Percentiles rank a stretch among this genome's conserved stretches.
These are phyloP conservation scores for Drosophila pachea DNA, from an alignment of 1,140 invertebrate genomes.

Conservation along the genomic window DNA sequence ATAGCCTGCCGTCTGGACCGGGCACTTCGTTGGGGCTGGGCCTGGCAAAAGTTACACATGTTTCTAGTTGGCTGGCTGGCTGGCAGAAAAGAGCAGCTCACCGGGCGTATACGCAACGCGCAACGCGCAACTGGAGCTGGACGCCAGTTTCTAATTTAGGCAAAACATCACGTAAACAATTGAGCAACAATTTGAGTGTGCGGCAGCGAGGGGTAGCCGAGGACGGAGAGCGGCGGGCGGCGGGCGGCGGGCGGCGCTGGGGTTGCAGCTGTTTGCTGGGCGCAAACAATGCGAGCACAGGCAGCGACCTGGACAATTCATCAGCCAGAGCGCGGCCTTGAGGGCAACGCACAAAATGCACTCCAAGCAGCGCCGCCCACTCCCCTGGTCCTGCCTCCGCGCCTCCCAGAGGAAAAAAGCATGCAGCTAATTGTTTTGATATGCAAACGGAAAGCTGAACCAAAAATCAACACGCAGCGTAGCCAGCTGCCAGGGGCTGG, in stretches of 20 bases:
- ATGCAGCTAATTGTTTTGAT: constrained; percentile 72
- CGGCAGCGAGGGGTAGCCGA: background rate
- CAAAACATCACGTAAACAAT: constrained; percentile 75
- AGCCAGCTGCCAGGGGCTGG: background rate
- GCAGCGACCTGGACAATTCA: constrained; percentile 57
- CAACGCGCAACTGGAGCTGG: constrained; percentile 27
- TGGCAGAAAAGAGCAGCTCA: constrained; percentile 3
- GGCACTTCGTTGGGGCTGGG: background rate
- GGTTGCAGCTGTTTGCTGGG: constrained; percentile 22
- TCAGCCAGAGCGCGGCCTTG: constrained; percentile 62
- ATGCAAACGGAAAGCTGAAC: constrained; percentile 70
- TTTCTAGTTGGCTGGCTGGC: constrained; percentile 17
- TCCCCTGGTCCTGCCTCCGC: background rate
- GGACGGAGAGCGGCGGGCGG: too few species aligned
- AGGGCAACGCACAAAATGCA: constrained; percentile 67
- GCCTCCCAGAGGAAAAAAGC: constrained; percentile 10
- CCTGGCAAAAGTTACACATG: constrained; percentile 56
- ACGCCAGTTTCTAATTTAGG: constrained; percentile 58
- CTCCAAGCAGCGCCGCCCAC: constrained; percentile 22
- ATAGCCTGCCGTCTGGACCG: constrained; percentile 8
- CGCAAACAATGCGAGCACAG: constrained; percentile 21
- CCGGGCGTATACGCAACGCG: constrained; percentile 62
- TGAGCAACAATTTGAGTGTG: constrained; percentile 60
- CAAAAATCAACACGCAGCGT: constrained; percentile 72
- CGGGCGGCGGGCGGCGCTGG: too few species aligned